Evolutionary conservation across 30 jellyfish, hydroid and myxozoan genomes (phyloP).

Genomic region (Calvadosia cruxmelitensis): DNA sequence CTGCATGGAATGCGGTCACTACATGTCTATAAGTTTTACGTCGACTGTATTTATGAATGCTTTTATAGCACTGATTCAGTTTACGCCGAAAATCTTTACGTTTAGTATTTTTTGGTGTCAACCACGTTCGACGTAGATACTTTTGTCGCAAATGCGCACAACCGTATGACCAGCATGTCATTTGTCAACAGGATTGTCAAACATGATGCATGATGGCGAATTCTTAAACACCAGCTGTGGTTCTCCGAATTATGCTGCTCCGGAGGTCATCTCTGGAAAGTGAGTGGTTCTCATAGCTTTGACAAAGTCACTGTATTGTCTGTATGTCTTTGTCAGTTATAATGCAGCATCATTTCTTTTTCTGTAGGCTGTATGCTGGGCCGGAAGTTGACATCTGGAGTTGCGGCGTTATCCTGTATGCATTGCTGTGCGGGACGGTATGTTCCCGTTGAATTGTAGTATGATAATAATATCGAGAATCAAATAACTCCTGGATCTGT

Average conservation of each 20-base stretch:
- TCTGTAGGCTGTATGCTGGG: slow-evolving; percentile 92
- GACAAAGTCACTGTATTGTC: background rate
- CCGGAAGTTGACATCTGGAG: slow-evolving; percentile 99
- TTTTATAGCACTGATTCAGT: too few species aligned
- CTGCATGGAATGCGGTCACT: too few species aligned
- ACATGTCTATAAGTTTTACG: too few species aligned
- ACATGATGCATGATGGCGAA: slow-evolving; percentile 99
- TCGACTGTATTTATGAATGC: too few species aligned
- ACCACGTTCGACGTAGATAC: too few species aligned
- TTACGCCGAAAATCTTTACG: too few species aligned
- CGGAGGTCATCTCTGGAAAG: slow-evolving; percentile 98
- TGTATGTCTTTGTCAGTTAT: too few species aligned
- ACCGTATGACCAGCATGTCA: too few species aligned
- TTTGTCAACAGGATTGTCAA: slow-evolving; percentile 62
- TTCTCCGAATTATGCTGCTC: slow-evolving; percentile 99
- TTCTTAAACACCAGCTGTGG: slow-evolving; percentile 99
- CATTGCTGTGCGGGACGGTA: slow-evolving; percentile 97
- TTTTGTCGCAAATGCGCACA: too few species aligned
- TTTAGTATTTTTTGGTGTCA: too few species aligned
- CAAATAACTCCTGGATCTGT: background rate
- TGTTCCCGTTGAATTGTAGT: slow-evolving; percentile 11
- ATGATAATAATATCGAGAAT: background rate
- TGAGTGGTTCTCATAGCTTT: slow-evolving; percentile 7
- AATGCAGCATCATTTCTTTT: background rate
- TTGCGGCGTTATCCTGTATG: slow-evolving; percentile 95